A percentile compares a stretch with the other conserved stretches of the same genome.
phyloP scores from a whole-genome alignment of 2,113 vertebrate genomes.

The Sarotherodon lohbergeri region DNA sequence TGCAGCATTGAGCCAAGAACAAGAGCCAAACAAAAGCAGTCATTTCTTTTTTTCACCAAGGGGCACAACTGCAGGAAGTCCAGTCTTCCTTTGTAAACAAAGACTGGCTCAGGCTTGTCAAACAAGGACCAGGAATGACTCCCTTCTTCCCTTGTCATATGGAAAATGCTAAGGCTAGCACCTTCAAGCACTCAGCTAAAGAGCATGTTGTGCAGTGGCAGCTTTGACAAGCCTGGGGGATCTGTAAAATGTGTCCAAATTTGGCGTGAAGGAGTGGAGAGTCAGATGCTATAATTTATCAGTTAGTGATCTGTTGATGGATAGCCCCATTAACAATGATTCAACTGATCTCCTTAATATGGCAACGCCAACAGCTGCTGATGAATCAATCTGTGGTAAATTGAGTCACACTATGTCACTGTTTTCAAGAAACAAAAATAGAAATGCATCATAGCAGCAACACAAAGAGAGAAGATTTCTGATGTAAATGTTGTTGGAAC shows the following conservation, averaged over 20 bases:
- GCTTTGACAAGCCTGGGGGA: not conserved
- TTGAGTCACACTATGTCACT: conserved; percentile 4
- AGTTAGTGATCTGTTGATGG: conserved; percentile 42
- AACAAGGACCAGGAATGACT: not conserved
- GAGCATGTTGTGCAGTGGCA: conserved; percentile 21
- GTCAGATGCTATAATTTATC: conserved; percentile 22
- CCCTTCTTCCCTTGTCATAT: not conserved
- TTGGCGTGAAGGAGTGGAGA: not conserved
- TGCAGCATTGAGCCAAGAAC: not conserved
- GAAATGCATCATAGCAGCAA: not conserved
- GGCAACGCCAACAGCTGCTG: conserved; percentile 11
- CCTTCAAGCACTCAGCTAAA: conserved; percentile 15
- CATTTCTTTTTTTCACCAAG: not conserved
- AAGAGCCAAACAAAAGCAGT: not conserved
- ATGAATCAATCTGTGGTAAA: conserved; percentile 31
- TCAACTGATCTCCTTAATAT: conserved; percentile 35
- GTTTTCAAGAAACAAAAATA: not conserved
- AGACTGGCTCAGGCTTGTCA: not conserved
- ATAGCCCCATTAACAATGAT: conserved; percentile 49
- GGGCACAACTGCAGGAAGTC: conserved; percentile 5
- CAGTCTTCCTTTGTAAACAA: conserved; percentile 46
- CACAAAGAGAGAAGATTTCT: not conserved
- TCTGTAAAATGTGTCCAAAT: not conserved
- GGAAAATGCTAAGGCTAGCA: conserved; percentile 21
- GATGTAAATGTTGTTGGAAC: not conserved